Percentiles rank a stretch among this genome's conserved stretches.
Evolutionary conservation across 2,888 invertebrate species (phyloP).

Genomic region (Drosophila mercatorum): DNA sequence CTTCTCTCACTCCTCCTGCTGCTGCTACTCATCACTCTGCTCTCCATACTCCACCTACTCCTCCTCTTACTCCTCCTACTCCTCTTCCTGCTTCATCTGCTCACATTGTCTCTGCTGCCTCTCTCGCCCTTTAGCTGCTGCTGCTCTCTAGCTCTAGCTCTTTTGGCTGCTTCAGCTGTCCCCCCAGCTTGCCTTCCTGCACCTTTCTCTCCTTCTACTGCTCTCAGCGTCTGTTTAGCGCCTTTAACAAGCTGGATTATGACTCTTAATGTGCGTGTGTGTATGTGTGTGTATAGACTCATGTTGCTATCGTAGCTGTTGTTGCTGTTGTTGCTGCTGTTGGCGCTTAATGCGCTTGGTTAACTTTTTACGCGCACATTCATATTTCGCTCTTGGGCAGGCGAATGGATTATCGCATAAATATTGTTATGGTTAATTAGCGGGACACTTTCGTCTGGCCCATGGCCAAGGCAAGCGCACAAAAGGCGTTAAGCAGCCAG

Average conservation of each 20-base stretch:
- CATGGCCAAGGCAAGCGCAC: conserved; percentile 3
- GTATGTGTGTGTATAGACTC: conserved; percentile 20
- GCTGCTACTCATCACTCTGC: not conserved
- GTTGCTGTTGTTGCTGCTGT: conserved; percentile 22
- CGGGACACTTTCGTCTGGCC: conserved; percentile 63
- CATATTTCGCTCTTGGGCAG: conserved; percentile 54
- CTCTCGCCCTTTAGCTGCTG: not conserved
- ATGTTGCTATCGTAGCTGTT: conserved; percentile 28
- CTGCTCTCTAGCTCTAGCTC: too few relatives aligned
- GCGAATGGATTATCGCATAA: conserved; percentile 73
- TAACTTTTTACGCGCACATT: conserved; percentile 70
- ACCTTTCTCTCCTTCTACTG: not conserved
- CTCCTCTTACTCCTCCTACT: not conserved
- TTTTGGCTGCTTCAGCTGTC: too few relatives aligned
- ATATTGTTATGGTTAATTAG: conserved; percentile 81
- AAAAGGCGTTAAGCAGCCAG: conserved; percentile 38
- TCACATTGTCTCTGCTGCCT: not conserved
- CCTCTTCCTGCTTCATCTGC: not conserved
- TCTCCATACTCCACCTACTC: too few relatives aligned
- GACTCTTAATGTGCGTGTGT: not conserved
- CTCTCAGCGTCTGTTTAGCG: conserved; percentile 24
- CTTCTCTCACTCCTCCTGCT: too few relatives aligned
- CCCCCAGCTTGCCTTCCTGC: not conserved
- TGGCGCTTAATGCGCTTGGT: conserved; percentile 64
- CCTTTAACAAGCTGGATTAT: conserved; percentile 37